A percentile compares a stretch with the other conserved stretches of the same genome.
These are phyloP conservation scores for Cyclura pinguis DNA, from an alignment of 2,797 vertebrate species.

Conservation along the genomic window DNA sequence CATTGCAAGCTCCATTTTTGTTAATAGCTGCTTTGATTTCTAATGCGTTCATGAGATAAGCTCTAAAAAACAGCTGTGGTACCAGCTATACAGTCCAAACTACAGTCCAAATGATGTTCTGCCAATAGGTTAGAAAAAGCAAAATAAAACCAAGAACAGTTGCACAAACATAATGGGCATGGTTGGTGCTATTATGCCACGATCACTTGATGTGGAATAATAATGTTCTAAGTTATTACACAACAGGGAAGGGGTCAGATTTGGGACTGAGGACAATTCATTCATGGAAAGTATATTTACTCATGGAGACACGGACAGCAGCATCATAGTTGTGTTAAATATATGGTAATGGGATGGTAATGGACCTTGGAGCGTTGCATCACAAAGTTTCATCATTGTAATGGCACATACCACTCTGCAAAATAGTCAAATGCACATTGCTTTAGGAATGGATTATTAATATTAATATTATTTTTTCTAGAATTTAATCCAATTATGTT, in stretches of 20 bases:
- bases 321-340: neutral
- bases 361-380: neutral
- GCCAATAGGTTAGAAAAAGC: no score
- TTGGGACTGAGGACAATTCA: neutral
- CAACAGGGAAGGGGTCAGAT: neutral
- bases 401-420: neutral
- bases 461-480: neutral
- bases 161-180: neutral
- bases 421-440: neutral
- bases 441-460: neutral
- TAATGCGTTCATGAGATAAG: neutral
- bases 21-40: neutral
- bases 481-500: neutral
- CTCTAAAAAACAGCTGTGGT: neutral
- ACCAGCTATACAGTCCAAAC: neutral
- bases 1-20: neutral
- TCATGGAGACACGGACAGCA: neutral
- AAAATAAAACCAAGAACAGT: neutral
- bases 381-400: neutral
- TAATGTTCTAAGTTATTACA: neutral
- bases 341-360: neutral
- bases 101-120: neutral
- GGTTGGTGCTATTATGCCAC: neutral
- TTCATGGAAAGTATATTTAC: neutral
- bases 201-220: neutral